Evolutionary conservation across 2,113 vertebrate genomes (phyloP).

Genomic region (Pterocles burchelli): DNA sequence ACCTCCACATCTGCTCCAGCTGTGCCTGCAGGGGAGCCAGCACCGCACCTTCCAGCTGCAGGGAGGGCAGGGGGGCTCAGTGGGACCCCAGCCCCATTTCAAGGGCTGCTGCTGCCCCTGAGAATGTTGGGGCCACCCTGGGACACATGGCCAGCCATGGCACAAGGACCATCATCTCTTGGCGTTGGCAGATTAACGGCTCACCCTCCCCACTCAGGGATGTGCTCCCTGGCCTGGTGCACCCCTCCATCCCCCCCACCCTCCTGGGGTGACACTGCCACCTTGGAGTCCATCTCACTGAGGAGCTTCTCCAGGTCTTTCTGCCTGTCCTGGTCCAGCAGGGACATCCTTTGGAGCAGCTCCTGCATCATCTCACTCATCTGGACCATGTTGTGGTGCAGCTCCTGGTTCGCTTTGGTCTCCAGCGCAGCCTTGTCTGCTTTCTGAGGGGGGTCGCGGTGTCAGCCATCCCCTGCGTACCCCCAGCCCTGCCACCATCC

Average conservation of each 20-base stretch:
- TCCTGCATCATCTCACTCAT: slow-evolving; percentile 63
- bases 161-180: fast-evolving
- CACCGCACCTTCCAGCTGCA: slow-evolving; percentile 45
- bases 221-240: not conserved
- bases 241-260: not conserved
- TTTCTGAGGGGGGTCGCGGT: slow-evolving; percentile 52
- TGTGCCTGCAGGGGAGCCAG: slow-evolving; percentile 61
- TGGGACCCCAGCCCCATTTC: not conserved
- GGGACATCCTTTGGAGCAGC: slow-evolving; percentile 52
- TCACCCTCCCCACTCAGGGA: not conserved
- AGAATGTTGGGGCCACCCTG: not conserved
- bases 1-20: slow-evolving; percentile 56
- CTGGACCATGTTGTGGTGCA: slow-evolving; percentile 29
- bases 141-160: not conserved
- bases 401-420: slow-evolving; percentile 48
- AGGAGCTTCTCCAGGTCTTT: slow-evolving; percentile 52
- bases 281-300: slow-evolving; percentile 58
- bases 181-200: not conserved
- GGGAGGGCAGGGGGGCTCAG: not conserved
- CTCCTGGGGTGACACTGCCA: not conserved
- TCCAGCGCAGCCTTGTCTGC: slow-evolving; percentile 47
- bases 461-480: not conserved
- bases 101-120: not conserved
- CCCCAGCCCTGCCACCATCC: too few species aligned
- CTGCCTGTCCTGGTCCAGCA: slow-evolving; percentile 58